Evolutionary conservation across 2,888 invertebrate genomes (phyloP).

Genomic region (Torymus auratus): DNA sequence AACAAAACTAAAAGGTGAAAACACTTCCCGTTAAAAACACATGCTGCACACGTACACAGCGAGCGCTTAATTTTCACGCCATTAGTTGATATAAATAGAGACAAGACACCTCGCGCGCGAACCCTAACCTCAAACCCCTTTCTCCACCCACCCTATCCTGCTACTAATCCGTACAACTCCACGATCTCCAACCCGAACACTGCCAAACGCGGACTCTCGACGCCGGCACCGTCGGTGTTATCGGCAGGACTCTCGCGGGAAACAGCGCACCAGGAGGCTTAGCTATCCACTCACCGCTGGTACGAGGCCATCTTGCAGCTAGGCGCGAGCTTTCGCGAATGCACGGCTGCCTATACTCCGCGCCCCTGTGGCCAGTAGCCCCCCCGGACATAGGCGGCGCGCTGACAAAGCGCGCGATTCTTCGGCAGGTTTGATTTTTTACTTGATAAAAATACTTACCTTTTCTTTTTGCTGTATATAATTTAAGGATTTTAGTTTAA

Average conservation of each 20-base stretch:
- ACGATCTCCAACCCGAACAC: neutral
- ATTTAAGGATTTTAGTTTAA: too few relatives aligned
- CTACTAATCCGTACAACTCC: neutral
- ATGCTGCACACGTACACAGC: neutral
- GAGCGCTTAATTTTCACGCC: neutral
- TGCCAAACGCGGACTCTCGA: neutral
- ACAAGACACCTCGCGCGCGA: neutral
- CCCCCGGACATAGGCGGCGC: too few relatives aligned
- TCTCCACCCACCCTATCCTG: too few relatives aligned
- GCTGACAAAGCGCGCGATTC: too few relatives aligned
- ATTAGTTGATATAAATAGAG: neutral
- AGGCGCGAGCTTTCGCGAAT: slow-evolving; percentile 18
- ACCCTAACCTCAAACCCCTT: slow-evolving; percentile 22
- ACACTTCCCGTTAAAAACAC: too few relatives aligned
- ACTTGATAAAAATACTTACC: too few relatives aligned
- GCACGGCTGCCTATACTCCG: neutral
- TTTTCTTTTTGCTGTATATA: too few relatives aligned
- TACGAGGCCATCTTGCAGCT: slow-evolving; percentile 68
- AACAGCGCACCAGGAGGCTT: neutral
- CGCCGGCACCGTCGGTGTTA: neutral
- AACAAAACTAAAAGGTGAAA: too few relatives aligned
- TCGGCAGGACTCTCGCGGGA: neutral
- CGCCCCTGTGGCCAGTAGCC: neutral
- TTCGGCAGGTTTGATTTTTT: too few relatives aligned
- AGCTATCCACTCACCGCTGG: slow-evolving; percentile 65